Evolutionary conservation across 2,888 invertebrate species (phyloP), one percentile per base, ranked within the genome.

Genomic region (Augiades crinisus): DNA sequence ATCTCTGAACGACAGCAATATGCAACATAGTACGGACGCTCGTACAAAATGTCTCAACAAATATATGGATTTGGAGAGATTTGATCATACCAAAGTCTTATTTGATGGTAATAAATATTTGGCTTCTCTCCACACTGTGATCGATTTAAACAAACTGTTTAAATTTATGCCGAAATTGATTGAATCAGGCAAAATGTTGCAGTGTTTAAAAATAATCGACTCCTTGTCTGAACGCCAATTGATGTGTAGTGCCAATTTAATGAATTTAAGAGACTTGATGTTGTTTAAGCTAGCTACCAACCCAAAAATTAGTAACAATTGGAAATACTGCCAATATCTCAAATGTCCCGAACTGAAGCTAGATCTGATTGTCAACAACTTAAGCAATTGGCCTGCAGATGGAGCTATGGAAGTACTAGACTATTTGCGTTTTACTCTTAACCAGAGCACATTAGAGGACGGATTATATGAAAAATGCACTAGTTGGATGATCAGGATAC

Each of bases 31-130:
- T 40, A 88, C 91, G 61, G 92, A 92, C 43, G 87, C 91, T 3
- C 84, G 93, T 10, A 92, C 91, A 0, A 90, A 89, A 61, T 91
- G 90, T 27, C 82, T 94, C 1, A 91, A 92, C 47, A 92, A 92
- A 65, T 91, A 92, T 52, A 82, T 93, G 70, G 90, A 90, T 33
- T 75, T 93, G 19, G 75, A 90, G 2, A 90, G 91, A 72, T 89
- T 92, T 34, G 78, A 91, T 43, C 72, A 78, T 54, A 78, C 92
- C 3, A 92, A 91, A 65, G 68, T 76, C 24, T 71, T 92, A 36
- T 92, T 91, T 49, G 86, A 90, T 2, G 81, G 91, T 27, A 93
- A 93, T 65, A 89, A 90, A 64, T 90, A 91, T 45, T 76, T 93
- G 1, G 88, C 93, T 0, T 92, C 92, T 2, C 82, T 94, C 5